Evolutionary conservation across 2,113 vertebrate genomes (phyloP).

Genomic region (Monopterus albus): DNA sequence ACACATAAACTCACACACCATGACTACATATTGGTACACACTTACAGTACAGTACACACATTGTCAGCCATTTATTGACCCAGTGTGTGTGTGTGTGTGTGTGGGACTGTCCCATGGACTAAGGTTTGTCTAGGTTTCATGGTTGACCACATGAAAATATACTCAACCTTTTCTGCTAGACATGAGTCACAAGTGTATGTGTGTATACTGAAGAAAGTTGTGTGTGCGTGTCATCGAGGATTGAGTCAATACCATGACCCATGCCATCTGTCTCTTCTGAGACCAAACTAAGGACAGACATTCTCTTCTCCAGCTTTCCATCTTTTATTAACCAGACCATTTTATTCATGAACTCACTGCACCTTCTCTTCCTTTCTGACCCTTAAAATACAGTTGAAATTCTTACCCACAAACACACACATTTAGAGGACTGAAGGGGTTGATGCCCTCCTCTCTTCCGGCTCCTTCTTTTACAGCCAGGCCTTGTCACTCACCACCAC

Average conservation of each 20-base stretch:
- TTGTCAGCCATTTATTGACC: constrained; percentile 24
- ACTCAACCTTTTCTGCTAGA: constrained; percentile 64
- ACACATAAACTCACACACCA: constrained; percentile 16
- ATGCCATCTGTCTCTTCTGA: constrained; percentile 65
- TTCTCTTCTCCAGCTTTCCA: constrained; percentile 39
- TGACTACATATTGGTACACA: constrained; percentile 5
- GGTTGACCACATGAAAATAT: constrained; percentile 78
- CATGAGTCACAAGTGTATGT: constrained; percentile 73
- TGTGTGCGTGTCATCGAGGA: constrained; percentile 24
- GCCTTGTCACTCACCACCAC: constrained; percentile 42
- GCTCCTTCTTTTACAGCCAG: constrained; percentile 37
- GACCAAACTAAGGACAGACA: constrained; percentile 64
- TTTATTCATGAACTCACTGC: constrained; percentile 57
- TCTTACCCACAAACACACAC: constrained; percentile 20
- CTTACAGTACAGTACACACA: background rate
- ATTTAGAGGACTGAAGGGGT: constrained; percentile 34
- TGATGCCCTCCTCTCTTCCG: constrained; percentile 20
- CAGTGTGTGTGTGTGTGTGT: background rate
- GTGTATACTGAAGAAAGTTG: constrained; percentile 31
- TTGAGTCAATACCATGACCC: constrained; percentile 71
- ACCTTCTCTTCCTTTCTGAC: constrained; percentile 31
- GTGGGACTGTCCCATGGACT: constrained; percentile 35
- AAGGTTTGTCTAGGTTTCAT: constrained; percentile 46
- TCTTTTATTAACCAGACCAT: constrained; percentile 43
- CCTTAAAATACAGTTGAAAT: constrained; percentile 32